phyloP scores from a whole-genome alignment of 2,113 vertebrate genomes.

The Megaleporinus macrocephalus region DNA sequence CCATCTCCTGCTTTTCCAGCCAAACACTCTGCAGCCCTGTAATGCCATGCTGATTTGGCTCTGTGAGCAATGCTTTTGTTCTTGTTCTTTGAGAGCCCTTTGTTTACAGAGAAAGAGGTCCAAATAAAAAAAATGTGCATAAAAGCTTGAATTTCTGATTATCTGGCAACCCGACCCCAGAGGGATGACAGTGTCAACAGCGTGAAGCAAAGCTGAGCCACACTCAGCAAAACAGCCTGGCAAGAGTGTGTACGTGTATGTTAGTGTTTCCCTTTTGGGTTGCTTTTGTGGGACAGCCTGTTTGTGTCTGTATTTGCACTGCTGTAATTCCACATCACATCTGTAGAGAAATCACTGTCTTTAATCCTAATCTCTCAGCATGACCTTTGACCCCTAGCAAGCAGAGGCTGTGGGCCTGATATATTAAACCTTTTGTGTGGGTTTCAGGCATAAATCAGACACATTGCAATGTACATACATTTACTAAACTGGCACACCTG shows the following conservation, averaged over 20 bases:
- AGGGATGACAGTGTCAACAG: constrained; percentile 32
- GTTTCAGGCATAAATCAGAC: too few species aligned
- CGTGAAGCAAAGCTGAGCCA: constrained; percentile 16
- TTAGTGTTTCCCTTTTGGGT: not conserved
- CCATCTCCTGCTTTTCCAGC: not conserved
- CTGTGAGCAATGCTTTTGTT: not conserved
- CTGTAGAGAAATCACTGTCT: not conserved
- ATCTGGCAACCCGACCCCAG: constrained; percentile 11
- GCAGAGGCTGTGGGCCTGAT: not conserved
- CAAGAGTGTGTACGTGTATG: not conserved
- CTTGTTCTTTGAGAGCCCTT: constrained; percentile 17
- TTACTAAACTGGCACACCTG: too few species aligned
- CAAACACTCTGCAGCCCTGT: not conserved
- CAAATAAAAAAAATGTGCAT: constrained; percentile 2
- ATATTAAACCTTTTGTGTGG: too few species aligned
- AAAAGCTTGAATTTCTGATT: constrained; percentile 9
- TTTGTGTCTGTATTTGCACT: not conserved
- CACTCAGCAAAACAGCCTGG: constrained; percentile 9
- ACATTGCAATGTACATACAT: too few species aligned
- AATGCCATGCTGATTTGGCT: not conserved
- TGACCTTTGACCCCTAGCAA: constrained; percentile 24
- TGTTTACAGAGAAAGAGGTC: not conserved
- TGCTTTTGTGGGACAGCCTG: not conserved
- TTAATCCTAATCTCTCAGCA: constrained; percentile 27
- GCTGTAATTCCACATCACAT: not conserved